Evolutionary conservation across 2,888 invertebrate genomes (phyloP), one percentile per base, ranked within the genome.

Genomic region (Zootermopsis nevadensis): DNA sequence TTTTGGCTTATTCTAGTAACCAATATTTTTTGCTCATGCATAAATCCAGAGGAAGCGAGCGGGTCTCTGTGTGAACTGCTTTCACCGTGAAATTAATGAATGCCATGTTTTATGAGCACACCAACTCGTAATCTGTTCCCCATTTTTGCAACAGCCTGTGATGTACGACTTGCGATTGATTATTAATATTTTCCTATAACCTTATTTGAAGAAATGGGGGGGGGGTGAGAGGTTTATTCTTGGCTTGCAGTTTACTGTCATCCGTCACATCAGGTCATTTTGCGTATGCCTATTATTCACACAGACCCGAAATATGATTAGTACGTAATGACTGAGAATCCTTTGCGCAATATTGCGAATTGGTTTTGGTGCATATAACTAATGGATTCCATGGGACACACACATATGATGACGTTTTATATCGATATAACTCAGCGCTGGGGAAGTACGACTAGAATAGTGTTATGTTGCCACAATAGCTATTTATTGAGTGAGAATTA

Each of bases 31-130:
- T 60, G 60, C 60, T 74, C 74, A 38, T 38, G 27, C 74, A 74
- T 38, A 74, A 74, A 74, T 74, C 38, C 27, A 74, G 33, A 74
- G 38, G 33, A 74, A 60, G 60, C n/a, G n/a, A 38, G 38, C n/a
- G 12, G n/a, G 12, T 74, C 74, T 74, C n/a, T 74, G 22, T 27
- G 24, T 74, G 74, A 74, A 38, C 38, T 74, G 74, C 15, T 27
- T 74, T 74, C 27, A 10, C 38, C 27, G n/a, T 38, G 38, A 74
- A 74, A 74, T 74, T 74, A 74, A 74, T 74, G 38, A 38, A 35
- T 35, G 33, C 33, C 74, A 33, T 74, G 74, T 74, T 74, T 74
- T 74, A 74, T 74, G 38, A 15, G 27, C 69, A 31, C 35, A 35
- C 33, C 31, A 24, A 35, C 38, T 74, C 74, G 38, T 74, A 74